Percentiles rank a stretch among this genome's conserved stretches.
These are phyloP conservation scores for Scylla paramamosain DNA, from an alignment of 1,140 invertebrate genomes.

Conservation along the genomic window DNA sequence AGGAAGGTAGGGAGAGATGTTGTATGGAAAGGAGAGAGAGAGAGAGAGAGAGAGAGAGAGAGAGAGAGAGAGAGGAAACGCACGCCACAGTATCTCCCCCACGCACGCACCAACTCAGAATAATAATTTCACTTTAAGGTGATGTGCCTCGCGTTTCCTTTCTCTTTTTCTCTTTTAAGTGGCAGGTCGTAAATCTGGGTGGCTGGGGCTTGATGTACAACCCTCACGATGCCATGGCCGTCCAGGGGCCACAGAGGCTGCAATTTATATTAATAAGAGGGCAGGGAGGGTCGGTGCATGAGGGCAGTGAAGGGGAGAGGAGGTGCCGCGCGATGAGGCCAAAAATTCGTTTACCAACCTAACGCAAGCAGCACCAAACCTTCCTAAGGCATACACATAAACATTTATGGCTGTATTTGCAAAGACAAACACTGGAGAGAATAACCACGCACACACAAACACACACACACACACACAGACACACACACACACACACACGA, in stretches of 20 bases:
- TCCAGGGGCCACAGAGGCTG: background rate
- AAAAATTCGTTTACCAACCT: background rate
- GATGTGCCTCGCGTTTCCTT: slow-evolving; percentile 29
- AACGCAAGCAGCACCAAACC: background rate
- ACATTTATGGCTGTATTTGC: background rate
- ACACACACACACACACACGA: too few species aligned
- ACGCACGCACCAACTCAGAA: slow-evolving; percentile 10
- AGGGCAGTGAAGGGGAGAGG: background rate
- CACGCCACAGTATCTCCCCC: background rate
- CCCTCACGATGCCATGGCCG: background rate
- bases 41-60: background rate
- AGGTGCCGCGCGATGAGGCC: background rate
- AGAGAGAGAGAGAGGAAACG: background rate
- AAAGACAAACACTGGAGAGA: background rate
- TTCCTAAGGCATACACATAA: background rate
- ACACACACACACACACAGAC: too few species aligned
- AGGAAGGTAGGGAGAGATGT: background rate
- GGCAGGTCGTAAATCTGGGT: background rate
- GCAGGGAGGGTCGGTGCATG: background rate
- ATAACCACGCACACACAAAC: too few species aligned
- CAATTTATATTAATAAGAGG: background rate
- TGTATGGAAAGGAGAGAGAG: background rate
- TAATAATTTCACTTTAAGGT: slow-evolving; percentile 25
- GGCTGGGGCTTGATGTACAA: background rate
- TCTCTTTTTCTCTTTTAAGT: slow-evolving; percentile 40